phyloP scores from a whole-genome alignment of 2,797 vertebrate genomes.

The Chiloscyllium punctatum region DNA sequence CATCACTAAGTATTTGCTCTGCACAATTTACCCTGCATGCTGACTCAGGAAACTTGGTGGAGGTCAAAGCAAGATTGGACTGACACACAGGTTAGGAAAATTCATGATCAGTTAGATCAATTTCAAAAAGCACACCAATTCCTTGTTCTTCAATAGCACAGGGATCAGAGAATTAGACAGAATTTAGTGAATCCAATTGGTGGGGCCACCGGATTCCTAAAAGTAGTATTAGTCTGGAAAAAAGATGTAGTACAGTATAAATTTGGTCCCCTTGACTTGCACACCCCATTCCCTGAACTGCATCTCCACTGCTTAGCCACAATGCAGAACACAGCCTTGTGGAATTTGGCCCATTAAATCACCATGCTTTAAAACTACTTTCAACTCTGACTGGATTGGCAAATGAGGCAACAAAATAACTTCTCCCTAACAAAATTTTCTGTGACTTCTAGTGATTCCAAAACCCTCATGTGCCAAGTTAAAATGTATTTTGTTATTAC shows the following conservation, averaged over 20 bases:
- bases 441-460: not conserved
- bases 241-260: not conserved
- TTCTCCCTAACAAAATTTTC: not conserved
- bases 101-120: not conserved
- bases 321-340: not conserved
- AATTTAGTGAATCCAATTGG: not conserved
- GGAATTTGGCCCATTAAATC: not conserved
- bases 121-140: not conserved
- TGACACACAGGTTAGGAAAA: not conserved
- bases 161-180: not conserved
- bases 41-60: not conserved
- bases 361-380: not conserved
- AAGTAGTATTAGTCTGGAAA: not conserved
- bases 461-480: not conserved
- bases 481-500: not conserved
- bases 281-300: not conserved
- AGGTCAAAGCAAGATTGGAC: not conserved
- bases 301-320: not conserved
- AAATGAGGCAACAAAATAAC: not conserved
- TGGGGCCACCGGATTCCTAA: too few relatives aligned
- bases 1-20: not conserved
- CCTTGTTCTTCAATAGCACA: not conserved
- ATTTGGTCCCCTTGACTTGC: not conserved
- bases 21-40: not conserved
- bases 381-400: not conserved